Conservation (phyloP, 2,888 invertebrate species). For the Zeuzera pyrina region DNA sequence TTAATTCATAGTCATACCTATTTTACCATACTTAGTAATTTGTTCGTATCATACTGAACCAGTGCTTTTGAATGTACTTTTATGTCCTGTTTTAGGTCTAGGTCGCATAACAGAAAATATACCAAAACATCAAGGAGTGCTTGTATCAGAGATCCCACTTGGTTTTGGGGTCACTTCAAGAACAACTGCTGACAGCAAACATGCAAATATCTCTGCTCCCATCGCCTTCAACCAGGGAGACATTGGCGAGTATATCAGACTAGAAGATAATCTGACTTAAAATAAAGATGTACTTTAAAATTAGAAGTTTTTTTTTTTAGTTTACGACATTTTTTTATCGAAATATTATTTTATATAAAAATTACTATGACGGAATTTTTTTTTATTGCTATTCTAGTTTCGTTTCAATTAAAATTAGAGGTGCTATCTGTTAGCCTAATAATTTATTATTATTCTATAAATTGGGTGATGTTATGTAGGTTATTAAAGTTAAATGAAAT, state of each 20-base stretch:
- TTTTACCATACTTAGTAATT: no score
- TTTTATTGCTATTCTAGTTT: no score
- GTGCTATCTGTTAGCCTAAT: no score
- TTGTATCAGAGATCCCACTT: slow-evolving; percentile 93
- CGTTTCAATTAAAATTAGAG: no score
- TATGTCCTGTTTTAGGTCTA: slow-evolving; percentile 75
- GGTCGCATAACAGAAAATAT: slow-evolving; percentile 97
- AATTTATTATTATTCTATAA: no score
- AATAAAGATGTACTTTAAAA: slow-evolving; percentile 17
- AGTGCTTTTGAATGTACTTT: no score
- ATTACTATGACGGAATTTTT: no score
- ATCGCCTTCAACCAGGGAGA: slow-evolving; percentile 98
- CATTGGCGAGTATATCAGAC: slow-evolving; percentile 95
- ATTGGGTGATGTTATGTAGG: no score
- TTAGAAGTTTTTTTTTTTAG: neutral
- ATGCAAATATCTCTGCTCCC: slow-evolving; percentile 92
- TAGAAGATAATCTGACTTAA: slow-evolving; percentile 84
- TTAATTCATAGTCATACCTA: no score
- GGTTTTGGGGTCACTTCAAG: slow-evolving; percentile 97
- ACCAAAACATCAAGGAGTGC: slow-evolving; percentile 92
- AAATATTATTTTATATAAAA: no score
- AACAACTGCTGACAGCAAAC: slow-evolving; percentile 92
- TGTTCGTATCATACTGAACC: no score
- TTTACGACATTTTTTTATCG: neutral
- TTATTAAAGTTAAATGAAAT: no score